These are phyloP conservation scores for Hoplias malabaricus DNA, from an alignment of 2,113 vertebrate genomes.

Conservation along the genomic window DNA sequence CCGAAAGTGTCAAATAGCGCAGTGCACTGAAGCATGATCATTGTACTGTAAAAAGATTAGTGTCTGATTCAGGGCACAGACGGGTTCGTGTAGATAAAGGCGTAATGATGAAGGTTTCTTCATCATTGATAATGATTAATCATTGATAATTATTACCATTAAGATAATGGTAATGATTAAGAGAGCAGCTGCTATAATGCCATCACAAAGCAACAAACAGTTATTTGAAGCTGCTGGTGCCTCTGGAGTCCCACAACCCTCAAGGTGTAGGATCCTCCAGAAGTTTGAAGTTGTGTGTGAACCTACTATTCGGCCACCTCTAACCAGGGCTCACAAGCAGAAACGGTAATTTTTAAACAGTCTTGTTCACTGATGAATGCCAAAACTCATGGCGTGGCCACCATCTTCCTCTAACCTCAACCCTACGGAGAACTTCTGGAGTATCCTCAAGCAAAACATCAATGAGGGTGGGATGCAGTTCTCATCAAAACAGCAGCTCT, in stretches of 20 bases:
- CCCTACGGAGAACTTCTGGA: neutral
- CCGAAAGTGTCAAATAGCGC: too few relatives aligned
- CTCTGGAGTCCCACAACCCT: neutral
- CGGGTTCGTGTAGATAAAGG: too few relatives aligned
- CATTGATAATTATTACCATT: too few relatives aligned
- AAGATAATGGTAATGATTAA: too few relatives aligned
- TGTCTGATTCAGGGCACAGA: too few relatives aligned
- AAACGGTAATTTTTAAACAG: neutral
- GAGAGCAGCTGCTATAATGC: neutral
- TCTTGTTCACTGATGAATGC: neutral
- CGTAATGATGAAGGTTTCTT: too few relatives aligned
- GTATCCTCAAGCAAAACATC: slow-evolving; percentile 5
- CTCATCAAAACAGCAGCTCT: too few relatives aligned
- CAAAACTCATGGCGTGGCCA: neutral
- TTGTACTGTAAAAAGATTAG: too few relatives aligned
- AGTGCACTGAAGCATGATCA: too few relatives aligned
- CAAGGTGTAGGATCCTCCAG: neutral
- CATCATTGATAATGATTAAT: too few relatives aligned
- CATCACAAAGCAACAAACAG: neutral
- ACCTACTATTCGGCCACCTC: neutral
- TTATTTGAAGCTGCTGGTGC: neutral
- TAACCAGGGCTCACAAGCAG: neutral
- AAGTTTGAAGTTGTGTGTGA: neutral
- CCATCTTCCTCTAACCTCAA: slow-evolving; percentile 2
- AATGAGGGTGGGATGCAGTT: too few relatives aligned